phyloP scores from a whole-genome alignment of 2,113 vertebrate species.

The Hirundichthys speculiger region DNA sequence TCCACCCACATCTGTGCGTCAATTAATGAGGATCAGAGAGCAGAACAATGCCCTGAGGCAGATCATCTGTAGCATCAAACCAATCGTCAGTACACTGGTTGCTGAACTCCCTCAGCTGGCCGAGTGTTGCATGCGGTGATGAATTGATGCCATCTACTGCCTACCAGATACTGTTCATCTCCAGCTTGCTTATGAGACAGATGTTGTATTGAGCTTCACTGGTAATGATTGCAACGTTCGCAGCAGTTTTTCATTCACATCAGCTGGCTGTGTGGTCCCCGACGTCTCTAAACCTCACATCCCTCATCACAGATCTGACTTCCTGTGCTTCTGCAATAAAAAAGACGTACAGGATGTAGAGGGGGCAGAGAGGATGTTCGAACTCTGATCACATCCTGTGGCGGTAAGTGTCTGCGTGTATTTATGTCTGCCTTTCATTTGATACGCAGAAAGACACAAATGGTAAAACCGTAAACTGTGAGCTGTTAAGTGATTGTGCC shows the following conservation, averaged over 20 bases:
- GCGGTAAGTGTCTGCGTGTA: constrained; percentile 30
- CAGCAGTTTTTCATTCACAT: constrained; percentile 15
- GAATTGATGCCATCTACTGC: constrained; percentile 34
- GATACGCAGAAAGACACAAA: constrained; percentile 33
- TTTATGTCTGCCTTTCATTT: constrained; percentile 7
- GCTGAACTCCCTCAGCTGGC: constrained; percentile 22
- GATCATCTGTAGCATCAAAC: constrained; percentile 69
- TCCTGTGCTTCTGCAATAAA: constrained; percentile 58
- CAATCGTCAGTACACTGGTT: constrained; percentile 44
- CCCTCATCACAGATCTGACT: constrained; percentile 52
- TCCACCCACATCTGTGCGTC: constrained; percentile 58
- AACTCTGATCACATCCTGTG: constrained; percentile 63
- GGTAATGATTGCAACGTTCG: constrained; percentile 11
- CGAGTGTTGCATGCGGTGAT: constrained; percentile 26
- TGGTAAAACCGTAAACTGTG: constrained; percentile 13
- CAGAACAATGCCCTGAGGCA: constrained; percentile 49
- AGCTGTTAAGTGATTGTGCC: constrained; percentile 19
- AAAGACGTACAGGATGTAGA: constrained; percentile 59
- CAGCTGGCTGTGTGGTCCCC: background rate
- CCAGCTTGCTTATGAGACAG: background rate
- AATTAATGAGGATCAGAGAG: constrained; percentile 68
- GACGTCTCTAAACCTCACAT: constrained; percentile 18
- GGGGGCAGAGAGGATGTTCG: constrained; percentile 63
- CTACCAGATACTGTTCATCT: constrained; percentile 24
- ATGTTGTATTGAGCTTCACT: background rate